Conservation (phyloP, 2,888 invertebrate species). For the Rutpela maculata region DNA sequence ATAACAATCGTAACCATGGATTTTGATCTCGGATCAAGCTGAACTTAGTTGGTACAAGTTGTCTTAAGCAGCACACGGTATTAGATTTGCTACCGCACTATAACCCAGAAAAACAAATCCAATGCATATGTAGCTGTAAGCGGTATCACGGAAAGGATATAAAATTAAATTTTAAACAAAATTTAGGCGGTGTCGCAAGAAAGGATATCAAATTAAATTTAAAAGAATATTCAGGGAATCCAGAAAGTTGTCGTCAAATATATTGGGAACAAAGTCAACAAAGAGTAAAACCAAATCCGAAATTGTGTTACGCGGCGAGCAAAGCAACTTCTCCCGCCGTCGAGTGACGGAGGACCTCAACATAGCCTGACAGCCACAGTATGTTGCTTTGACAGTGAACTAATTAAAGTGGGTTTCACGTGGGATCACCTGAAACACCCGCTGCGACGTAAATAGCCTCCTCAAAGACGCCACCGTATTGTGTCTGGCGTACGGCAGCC, state of each 20-base stretch:
- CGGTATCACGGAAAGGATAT: neutral
- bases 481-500: constrained; percentile 41
- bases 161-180: neutral
- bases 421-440: constrained; percentile 67
- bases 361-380: constrained; percentile 56
- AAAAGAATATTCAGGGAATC: neutral
- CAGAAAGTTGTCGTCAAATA: neutral
- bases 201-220: neutral
- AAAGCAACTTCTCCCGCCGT: constrained; percentile 25
- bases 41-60: too few species aligned
- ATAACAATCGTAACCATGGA: too few species aligned
- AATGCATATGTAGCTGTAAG: too few species aligned
- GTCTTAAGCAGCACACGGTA: too few species aligned
- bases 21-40: too few species aligned
- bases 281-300: constrained; percentile 17
- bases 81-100: too few species aligned
- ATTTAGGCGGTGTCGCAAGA: neutral
- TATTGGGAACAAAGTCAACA: neutral
- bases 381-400: constrained; percentile 68
- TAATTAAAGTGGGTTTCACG: constrained; percentile 68
- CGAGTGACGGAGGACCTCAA: constrained; percentile 43
- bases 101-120: neutral
- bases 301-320: constrained; percentile 20
- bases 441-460: constrained; percentile 66
- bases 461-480: constrained; percentile 55